Evolutionary conservation across 2,797 vertebrate genomes (phyloP), one percentile per base, ranked within the genome.

Genomic region (Chanos chanos): DNA sequence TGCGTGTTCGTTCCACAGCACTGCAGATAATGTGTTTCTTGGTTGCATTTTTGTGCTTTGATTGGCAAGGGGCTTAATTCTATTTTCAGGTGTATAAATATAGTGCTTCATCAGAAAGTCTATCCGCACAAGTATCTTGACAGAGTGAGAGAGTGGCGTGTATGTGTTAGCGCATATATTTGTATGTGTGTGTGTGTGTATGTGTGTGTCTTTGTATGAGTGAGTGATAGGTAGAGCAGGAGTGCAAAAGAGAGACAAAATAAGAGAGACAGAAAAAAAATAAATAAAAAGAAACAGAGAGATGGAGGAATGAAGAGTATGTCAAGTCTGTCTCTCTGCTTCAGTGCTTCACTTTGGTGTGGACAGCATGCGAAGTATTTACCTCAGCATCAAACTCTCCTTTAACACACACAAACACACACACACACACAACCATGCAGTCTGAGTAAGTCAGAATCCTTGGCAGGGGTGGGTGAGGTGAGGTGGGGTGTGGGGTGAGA

Each of bases 311-410:
- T n/a, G 54, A 27, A 51, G 79, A 72, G 72, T 77, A 81, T 84
- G 81, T 66, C 81, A 77, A 66, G 66, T 66, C 78, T 80, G 75
- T 70, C 83, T 84, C 83, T 87, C 80, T 80, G 84, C 85, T 83
- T 82, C 81, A 73, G 81, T 81, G 81, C 79, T 79, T 72, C n/a
- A n/a, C 75, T 83, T 75, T 74, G 67, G 59, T 58, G 73, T 45
- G 62, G 80, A 78, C 77, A 81, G 77, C 81, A 84, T 87, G 86
- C 82, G 77, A 85, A 84, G 77, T 84, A 82, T 86, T 89, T 87
- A 86, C 83, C 79, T 85, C 79, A 47, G 77, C 77, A 76, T 59
- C 80, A 80, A 77, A 85, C 83, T 67, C 80, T 71, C 83, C 83
- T 85, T 86, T 84, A 85, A 77, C 75, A 71, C 49, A 70, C 43